A percentile compares a stretch with the other conserved stretches of the same genome.
Conservation (phyloP, 2,113 vertebrate species). For the Cyprinodon tularosa region DNA sequence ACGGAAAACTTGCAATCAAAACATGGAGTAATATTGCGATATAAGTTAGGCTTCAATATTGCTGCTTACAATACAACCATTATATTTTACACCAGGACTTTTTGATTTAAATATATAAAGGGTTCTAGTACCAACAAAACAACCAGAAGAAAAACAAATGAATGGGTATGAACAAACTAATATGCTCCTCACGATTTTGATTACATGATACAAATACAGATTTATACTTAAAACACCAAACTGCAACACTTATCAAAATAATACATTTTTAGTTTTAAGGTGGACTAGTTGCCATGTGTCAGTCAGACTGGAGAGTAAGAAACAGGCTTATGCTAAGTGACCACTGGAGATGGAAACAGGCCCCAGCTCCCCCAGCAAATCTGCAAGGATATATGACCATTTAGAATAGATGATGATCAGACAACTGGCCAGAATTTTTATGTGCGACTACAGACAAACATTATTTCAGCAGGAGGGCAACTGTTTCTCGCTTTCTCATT, state of each 20-base stretch:
- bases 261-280: background rate
- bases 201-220: background rate
- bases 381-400: background rate
- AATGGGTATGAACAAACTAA: background rate
- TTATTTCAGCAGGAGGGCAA: conserved; percentile 36
- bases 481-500: conserved; percentile 35
- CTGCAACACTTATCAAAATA: too few species aligned
- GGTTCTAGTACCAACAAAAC: background rate
- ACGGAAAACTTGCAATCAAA: too few species aligned
- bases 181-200: background rate
- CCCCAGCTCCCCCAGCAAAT: background rate
- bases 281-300: too few species aligned
- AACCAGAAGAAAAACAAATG: background rate
- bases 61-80: background rate
- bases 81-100: background rate
- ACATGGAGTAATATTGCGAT: too few species aligned
- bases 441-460: conserved; percentile 38
- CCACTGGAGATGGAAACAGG: too few species aligned
- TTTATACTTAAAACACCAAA: background rate
- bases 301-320: too few species aligned
- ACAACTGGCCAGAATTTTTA: background rate
- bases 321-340: too few species aligned
- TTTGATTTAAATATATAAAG: background rate
- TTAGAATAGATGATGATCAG: background rate
- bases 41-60: too few species aligned